Conservation (phyloP, 2,888 invertebrate genomes). For the Smittia sp. region DNA sequence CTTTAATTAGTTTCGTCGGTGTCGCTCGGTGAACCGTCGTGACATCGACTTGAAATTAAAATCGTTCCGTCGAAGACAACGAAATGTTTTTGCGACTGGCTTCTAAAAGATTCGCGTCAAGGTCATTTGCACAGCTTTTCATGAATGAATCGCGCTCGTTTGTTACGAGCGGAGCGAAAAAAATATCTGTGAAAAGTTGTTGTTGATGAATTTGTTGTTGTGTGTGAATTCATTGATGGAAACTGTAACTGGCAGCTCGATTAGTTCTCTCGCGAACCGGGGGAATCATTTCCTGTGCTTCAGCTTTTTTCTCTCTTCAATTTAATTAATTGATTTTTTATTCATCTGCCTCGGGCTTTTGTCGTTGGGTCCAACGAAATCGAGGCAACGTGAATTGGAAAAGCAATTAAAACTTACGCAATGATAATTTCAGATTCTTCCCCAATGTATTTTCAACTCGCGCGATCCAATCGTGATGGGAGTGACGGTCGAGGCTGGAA, state of each 20-base stretch:
- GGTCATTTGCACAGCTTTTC: slow-evolving; percentile 25
- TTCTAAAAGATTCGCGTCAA: slow-evolving; percentile 23
- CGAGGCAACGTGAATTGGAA: neutral
- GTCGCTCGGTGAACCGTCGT: neutral
- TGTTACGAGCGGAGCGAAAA: neutral
- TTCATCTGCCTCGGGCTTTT: neutral
- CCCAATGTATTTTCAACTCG: slow-evolving; percentile 95
- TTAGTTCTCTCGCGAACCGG: slow-evolving; percentile 23
- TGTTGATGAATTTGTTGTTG: slow-evolving; percentile 8
- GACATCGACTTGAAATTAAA: neutral
- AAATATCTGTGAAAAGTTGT: too few species aligned
- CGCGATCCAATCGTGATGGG: slow-evolving; percentile 98
- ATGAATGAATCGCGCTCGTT: slow-evolving; percentile 19
- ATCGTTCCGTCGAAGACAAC: neutral
- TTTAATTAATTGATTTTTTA: slow-evolving; percentile 27
- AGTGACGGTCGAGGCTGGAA: slow-evolving; percentile 91
- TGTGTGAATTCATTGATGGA: slow-evolving; percentile 14
- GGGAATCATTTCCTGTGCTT: slow-evolving; percentile 25
- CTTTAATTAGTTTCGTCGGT: neutral
- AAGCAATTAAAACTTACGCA: neutral
- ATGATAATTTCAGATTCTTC: slow-evolving; percentile 57
- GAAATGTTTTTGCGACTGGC: neutral
- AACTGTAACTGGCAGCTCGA: slow-evolving; percentile 25
- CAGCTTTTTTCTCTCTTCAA: neutral
- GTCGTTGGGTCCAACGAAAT: neutral